Evolutionary conservation across 2,888 invertebrate species (phyloP).

Genomic region (Diarsia rubi): DNA sequence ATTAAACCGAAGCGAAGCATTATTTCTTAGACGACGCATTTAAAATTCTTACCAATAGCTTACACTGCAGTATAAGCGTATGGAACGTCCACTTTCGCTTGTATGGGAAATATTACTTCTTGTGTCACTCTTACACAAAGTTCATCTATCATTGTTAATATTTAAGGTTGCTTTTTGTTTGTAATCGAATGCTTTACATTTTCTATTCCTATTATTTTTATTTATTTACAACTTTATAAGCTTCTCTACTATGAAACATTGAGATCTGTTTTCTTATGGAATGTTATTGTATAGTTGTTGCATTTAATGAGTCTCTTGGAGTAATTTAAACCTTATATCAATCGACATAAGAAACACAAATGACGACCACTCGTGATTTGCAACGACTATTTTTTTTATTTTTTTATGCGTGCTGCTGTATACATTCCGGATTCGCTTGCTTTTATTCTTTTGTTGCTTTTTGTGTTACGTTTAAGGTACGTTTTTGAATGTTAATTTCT

Average conservation of each 20-base stretch:
- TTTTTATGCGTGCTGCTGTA: constrained; percentile 42
- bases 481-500: constrained; percentile 52
- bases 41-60: too few relatives aligned
- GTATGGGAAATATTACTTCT: not conserved
- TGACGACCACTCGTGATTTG: not conserved
- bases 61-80: too few relatives aligned
- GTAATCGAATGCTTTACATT: constrained; percentile 34
- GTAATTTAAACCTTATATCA: not conserved
- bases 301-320: not conserved
- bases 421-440: constrained; percentile 62
- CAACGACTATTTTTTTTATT: constrained; percentile 1
- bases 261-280: constrained; percentile 56
- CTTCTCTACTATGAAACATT: constrained; percentile 24
- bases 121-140: not conserved
- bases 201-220: constrained; percentile 22
- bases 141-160: not conserved
- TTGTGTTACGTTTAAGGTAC: constrained; percentile 44
- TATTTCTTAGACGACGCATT: too few relatives aligned
- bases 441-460: constrained; percentile 53
- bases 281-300: constrained; percentile 38
- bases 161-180: constrained; percentile 8
- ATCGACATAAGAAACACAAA: not conserved
- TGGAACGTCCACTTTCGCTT: not conserved
- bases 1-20: too few relatives aligned
- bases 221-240: constrained; percentile 33